Evolutionary conservation across 2,888 invertebrate genomes (phyloP), one percentile per base, ranked within the genome.

Genomic region (Fragum whitleyi): DNA sequence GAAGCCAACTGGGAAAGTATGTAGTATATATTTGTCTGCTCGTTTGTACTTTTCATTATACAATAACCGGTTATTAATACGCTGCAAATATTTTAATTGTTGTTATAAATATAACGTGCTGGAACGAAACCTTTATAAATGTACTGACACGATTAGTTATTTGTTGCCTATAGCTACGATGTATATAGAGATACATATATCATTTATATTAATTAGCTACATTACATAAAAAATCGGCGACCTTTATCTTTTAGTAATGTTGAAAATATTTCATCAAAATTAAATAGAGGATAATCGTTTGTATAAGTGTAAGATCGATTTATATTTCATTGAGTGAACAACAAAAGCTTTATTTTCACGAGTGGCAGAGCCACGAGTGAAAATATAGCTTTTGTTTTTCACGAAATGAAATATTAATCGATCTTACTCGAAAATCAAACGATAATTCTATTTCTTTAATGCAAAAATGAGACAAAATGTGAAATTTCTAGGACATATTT

Each of bases 151-250:
- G 32, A 36, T 36, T 36, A 47, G 19, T 47, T 47, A 47, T 47
- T 14, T 47, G 16, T 47, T 47, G 47, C 47, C 47, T 47, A 14
- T 47, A 47, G 47, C 47, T 47, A 47, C 47, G 47, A 47, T 47
- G 47, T 3, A 47, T 47, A 47, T 47, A 47, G 47, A 47, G 47
- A 47, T 47, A 47, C 47, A 47, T 47, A 47, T 57, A 57, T 57
- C 57, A 57, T 57, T 57, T 28, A 57, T 57, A 28, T 28, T 26
- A 26, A 26, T 57, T 57, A 57, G 28, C 26, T 57, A 57, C 3
- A 0, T 57, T 57, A 57, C 28, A 28, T 28, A 23, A 57, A 28
- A 55, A 23, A 53, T 21, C 26, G 23, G 21, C 26, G 57, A 26
- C 57, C 26, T 57, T 47, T 47, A 47, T 47, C 7, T 47, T 9